Percentiles rank a stretch among this genome's conserved stretches.
Evolutionary conservation across 2,888 invertebrate genomes (phyloP).

Genomic region (Andrena camellia): DNA sequence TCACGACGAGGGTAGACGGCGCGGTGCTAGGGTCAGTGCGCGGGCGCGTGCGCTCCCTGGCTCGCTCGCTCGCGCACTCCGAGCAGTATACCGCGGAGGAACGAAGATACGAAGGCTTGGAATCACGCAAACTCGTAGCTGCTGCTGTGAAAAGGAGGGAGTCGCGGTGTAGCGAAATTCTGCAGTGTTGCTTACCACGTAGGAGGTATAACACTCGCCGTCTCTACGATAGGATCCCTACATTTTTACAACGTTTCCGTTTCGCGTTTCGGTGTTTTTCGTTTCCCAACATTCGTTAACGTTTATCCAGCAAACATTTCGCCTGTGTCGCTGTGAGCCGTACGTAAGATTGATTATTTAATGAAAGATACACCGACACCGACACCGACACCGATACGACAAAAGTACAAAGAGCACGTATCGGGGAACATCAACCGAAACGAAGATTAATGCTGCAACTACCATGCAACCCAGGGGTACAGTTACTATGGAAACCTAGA

Average conservation of each 20-base stretch:
- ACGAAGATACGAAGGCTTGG: constrained; percentile 9
- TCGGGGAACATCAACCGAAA: background rate
- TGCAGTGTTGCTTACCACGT: constrained; percentile 81
- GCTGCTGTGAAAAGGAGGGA: constrained; percentile 59
- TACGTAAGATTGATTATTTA: background rate
- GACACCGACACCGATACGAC: background rate
- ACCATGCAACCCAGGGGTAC: background rate
- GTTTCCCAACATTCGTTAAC: background rate
- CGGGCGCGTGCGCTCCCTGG: constrained; percentile 29
- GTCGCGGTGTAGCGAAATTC: constrained; percentile 67
- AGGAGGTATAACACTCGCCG: constrained; percentile 81
- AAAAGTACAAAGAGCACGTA: background rate
- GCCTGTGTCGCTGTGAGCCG: background rate
- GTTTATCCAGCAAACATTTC: background rate
- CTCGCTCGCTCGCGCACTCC: background rate
- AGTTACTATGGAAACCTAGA: constrained; percentile 11
- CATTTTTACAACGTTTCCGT: constrained; percentile 62
- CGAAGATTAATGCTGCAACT: constrained; percentile 5
- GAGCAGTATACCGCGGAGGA: background rate
- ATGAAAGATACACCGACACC: background rate
- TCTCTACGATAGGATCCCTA: constrained; percentile 66
- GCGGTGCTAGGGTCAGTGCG: constrained; percentile 2
- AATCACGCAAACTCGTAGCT: constrained; percentile 26
- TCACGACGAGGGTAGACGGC: background rate
- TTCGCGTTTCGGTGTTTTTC: constrained; percentile 34